Conservation (phyloP, 2,113 vertebrate species). For the Phrynosoma blainvillii region DNA sequence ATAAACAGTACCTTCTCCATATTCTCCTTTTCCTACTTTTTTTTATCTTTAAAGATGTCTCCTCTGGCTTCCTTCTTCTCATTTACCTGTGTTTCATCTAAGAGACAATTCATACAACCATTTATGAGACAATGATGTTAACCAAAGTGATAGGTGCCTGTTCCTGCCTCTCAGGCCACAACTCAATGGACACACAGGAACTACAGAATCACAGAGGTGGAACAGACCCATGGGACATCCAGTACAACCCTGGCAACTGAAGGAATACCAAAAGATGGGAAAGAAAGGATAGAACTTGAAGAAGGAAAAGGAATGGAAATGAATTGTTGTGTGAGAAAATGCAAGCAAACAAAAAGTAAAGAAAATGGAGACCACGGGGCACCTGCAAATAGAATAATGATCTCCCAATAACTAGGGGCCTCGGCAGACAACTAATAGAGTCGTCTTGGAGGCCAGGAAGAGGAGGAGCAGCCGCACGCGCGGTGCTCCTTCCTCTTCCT, state of each 20-base stretch:
- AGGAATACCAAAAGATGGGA: neutral
- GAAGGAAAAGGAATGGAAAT: conserved; percentile 29
- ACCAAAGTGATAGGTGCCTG: neutral
- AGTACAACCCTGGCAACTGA: no score
- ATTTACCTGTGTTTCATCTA: neutral
- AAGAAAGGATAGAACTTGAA: neutral
- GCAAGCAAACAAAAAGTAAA: conserved; percentile 44
- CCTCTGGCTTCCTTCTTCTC: neutral
- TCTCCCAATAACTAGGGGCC: conserved; percentile 49
- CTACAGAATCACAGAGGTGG: no score
- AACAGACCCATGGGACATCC: no score
- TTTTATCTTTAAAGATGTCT: neutral
- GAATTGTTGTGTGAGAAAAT: conserved; percentile 36
- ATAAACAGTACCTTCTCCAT: neutral
- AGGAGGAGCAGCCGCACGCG: no score
- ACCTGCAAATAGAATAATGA: conserved; percentile 48
- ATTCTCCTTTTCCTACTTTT: neutral
- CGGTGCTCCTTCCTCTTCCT: no score
- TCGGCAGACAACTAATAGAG: no score
- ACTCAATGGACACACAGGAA: no score
- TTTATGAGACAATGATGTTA: neutral
- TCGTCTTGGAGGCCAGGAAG: no score
- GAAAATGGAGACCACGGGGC: conserved; percentile 33
- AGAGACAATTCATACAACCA: neutral
- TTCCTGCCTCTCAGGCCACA: neutral